Evolutionary conservation across 2,888 invertebrate genomes (phyloP).

Genomic region (Cryptus armator): DNA sequence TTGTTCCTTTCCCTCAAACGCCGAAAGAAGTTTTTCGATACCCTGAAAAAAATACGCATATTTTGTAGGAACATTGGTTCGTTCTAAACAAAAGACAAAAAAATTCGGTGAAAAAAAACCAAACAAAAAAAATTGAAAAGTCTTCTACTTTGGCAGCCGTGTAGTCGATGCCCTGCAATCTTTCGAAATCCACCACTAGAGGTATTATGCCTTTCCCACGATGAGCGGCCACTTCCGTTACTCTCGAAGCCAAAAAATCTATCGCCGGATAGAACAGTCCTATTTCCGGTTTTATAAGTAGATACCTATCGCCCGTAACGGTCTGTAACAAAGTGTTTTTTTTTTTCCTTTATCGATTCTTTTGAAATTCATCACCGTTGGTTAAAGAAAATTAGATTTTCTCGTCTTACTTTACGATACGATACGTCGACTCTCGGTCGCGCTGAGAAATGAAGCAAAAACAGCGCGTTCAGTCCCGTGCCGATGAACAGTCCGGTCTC

Average conservation of each 20-base stretch:
- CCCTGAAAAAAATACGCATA: conserved; percentile 84
- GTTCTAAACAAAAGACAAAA: not conserved
- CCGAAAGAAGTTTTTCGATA: conserved; percentile 87
- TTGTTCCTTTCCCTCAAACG: conserved; percentile 86
- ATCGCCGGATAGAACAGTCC: conserved; percentile 91
- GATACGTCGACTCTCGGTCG: conserved; percentile 87
- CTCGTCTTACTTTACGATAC: conserved; percentile 83
- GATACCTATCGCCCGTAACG: conserved; percentile 85
- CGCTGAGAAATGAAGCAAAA: conserved; percentile 89
- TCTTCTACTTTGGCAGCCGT: conserved; percentile 88
- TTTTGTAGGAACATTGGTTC: not conserved
- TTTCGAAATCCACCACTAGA: conserved; percentile 88
- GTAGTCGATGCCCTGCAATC: conserved; percentile 89
- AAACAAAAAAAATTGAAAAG: conserved; percentile 2
- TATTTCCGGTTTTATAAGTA: conserved; percentile 88
- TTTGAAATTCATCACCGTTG: conserved; percentile 12
- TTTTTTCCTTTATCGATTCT: conserved; percentile 16
- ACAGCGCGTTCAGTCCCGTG: conserved; percentile 88
- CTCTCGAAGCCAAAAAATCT: conserved; percentile 88
- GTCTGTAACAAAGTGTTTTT: conserved; percentile 81
- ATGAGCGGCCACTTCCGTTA: conserved; percentile 86
- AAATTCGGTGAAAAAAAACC: no score
- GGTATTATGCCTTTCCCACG: conserved; percentile 85
- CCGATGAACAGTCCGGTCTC: conserved; percentile 93
- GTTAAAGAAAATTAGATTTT: conserved; percentile 67